phyloP scores from a whole-genome alignment of 2,888 invertebrate genomes.

The Drosophila neotestacea region DNA sequence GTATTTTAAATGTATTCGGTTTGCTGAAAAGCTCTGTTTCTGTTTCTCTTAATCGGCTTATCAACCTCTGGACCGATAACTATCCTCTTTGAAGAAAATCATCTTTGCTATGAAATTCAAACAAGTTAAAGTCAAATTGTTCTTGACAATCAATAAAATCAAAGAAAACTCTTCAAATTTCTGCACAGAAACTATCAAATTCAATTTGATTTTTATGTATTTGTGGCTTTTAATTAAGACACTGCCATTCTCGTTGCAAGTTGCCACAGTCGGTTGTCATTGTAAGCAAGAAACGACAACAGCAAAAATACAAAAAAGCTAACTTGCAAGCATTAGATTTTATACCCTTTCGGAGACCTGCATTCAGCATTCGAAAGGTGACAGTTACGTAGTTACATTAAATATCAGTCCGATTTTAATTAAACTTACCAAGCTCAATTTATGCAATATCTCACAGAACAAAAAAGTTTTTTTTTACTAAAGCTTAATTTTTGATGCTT shows the following conservation, averaged over 20 bases:
- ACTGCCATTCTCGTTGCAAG: background rate
- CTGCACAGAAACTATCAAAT: background rate
- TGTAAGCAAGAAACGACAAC: background rate
- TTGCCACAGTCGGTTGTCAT: background rate
- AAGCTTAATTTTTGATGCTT: too few relatives aligned
- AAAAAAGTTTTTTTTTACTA: too few relatives aligned
- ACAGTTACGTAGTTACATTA: too few relatives aligned
- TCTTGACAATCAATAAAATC: conserved; percentile 5
- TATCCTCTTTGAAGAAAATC: conserved; percentile 1
- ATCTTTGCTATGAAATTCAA: conserved; percentile 8
- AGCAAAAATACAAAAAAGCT: conserved; percentile 7
- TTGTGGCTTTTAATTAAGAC: conserved; percentile 21
- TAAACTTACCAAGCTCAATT: too few relatives aligned
- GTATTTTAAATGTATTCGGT: background rate
- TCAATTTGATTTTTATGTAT: conserved; percentile 15
- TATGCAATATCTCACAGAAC: too few relatives aligned
- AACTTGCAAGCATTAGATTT: too few relatives aligned
- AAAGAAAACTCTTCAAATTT: background rate
- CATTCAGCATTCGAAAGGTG: too few relatives aligned
- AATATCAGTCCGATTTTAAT: too few relatives aligned
- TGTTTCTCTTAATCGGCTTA: background rate
- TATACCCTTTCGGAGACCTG: too few relatives aligned
- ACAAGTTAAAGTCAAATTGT: conserved; percentile 4
- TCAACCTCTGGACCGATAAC: background rate
- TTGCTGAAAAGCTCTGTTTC: background rate